Conservation (phyloP, 1,140 invertebrate species). For the Magallana gigas region DNA sequence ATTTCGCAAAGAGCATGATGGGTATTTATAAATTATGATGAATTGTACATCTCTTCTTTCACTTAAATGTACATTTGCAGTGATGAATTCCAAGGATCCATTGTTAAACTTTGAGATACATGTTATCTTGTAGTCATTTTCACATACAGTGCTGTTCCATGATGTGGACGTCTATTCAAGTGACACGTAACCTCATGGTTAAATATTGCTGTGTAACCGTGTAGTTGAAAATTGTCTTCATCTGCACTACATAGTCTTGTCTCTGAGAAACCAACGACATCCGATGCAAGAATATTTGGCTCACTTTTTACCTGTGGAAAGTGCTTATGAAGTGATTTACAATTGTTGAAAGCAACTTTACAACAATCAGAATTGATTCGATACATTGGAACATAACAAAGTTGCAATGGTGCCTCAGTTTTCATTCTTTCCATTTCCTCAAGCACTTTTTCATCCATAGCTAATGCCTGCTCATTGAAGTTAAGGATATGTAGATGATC, state of each 20-base stretch:
- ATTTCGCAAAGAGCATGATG: conserved; percentile 22
- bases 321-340: conserved; percentile 12
- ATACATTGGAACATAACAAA: conserved; percentile 6
- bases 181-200: neutral
- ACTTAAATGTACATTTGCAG: neutral
- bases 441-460: conserved; percentile 31
- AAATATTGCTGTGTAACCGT: neutral
- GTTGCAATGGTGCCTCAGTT: neutral
- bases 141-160: conserved; percentile 25
- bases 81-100: conserved; percentile 24
- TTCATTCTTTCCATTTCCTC: conserved; percentile 43
- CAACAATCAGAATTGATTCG: neutral
- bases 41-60: neutral
- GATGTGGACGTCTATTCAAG: neutral
- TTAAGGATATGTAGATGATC: conserved; percentile 26
- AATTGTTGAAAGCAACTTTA: neutral
- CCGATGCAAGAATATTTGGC: conserved; percentile 26
- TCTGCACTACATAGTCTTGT: conserved; percentile 37
- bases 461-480: conserved; percentile 40
- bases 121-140: neutral
- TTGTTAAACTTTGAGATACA: neutral
- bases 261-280: conserved; percentile 47
- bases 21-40: conserved; percentile 36
- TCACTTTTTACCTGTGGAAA: conserved; percentile 14
- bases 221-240: neutral